These are phyloP conservation scores for Sterna hirundo DNA, from an alignment of 2,113 vertebrate species.

Conservation along the genomic window DNA sequence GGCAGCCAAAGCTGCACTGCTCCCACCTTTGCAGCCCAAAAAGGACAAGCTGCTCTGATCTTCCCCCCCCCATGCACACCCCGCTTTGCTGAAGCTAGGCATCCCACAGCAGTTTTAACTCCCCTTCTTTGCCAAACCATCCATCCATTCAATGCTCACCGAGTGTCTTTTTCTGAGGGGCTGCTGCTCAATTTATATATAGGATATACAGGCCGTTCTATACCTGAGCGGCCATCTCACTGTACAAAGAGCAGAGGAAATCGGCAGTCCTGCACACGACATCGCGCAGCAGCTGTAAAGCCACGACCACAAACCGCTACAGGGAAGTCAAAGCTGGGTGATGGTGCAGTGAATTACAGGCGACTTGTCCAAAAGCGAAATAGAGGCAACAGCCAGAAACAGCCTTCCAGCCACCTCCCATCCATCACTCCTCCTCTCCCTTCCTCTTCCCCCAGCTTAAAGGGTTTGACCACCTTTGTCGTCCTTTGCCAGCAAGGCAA, in stretches of 20 bases:
- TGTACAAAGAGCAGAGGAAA: background rate
- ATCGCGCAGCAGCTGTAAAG: background rate
- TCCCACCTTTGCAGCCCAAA: background rate
- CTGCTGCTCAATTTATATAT: background rate
- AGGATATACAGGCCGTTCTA: background rate
- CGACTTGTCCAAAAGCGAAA: background rate
- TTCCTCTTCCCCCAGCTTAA: background rate
- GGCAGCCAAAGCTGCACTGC: background rate
- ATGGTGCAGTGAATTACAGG: background rate
- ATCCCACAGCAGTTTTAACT: background rate
- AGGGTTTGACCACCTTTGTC: background rate
- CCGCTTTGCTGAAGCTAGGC: background rate
- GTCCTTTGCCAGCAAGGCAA: background rate
- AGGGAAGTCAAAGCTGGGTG: background rate
- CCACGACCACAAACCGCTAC: background rate
- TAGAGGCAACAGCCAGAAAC: background rate
- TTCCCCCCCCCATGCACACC: background rate
- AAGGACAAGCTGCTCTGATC: background rate
- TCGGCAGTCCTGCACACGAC: background rate
- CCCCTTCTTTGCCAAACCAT: background rate
- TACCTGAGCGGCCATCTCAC: background rate
- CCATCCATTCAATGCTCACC: background rate
- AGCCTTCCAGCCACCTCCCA: background rate
- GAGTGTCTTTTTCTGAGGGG: background rate
- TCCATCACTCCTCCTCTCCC: background rate